Evolutionary conservation across 2,888 invertebrate genomes (phyloP), one percentile per base, ranked within the genome.

Genomic region (Phanerotoma sp.): DNA sequence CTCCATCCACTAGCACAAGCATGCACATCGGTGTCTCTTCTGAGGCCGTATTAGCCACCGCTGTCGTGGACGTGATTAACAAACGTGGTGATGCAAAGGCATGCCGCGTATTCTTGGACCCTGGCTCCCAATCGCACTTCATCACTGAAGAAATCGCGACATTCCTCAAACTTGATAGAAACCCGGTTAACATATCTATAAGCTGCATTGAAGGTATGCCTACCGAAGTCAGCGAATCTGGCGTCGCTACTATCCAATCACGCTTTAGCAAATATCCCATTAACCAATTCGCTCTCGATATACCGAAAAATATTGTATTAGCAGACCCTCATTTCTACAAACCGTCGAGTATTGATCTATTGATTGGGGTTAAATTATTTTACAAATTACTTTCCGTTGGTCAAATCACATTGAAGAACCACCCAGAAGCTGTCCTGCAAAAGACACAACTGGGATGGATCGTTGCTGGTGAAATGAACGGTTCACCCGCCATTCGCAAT

Each of bases 371-470:
- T 1, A 56, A 51, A 1, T n/a, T 44, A 1, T 11, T 44, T 5
- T 9, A 54, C 3, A 47, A 47, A 13, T 25, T 58, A 6, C 35
- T 60, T 3, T 56, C 37, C 13, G 32, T 53, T 3, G 60, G 57
- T 2, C 56, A 58, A 18, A 51, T 56, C 3, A 44, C 44, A n/a
- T 20, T 58, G 1, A 45, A 55, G 2, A 45, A 28, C 3, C 10
- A 18, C 9, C 51, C 48, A 10, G 58, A 58, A 1, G 16, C 59
- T 1, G 18, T 21, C 13, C 16, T 59, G 1, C 59, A 60, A 25
- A 54, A 57, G 20, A 56, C 60, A 3, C 46, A 42, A 38, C 41
- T 60, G 2, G 60, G 62, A 20, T 62, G 62, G 62, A 30, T 61
- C 13, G 38, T 61, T 38, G 58, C 3, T 30, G 52, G 1, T 54